phyloP scores from a whole-genome alignment of 1,140 invertebrate genomes.

The Orussus abietinus region DNA sequence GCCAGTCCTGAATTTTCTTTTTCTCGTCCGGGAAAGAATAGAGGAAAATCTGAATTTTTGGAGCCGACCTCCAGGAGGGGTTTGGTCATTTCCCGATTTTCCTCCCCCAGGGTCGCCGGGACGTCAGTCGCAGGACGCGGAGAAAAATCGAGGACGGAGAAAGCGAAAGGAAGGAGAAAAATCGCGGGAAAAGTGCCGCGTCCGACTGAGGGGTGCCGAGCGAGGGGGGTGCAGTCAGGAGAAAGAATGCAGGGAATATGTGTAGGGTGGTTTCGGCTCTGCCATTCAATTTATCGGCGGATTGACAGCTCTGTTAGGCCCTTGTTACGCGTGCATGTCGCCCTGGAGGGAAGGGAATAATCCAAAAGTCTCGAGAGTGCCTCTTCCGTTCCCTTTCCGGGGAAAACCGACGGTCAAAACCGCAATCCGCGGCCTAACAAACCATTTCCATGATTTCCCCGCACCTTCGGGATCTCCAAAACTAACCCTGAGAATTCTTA shows the following conservation, averaged over 20 bases:
- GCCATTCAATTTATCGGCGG: constrained; percentile 44
- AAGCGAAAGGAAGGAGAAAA: constrained; percentile 7
- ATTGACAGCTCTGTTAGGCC: constrained; percentile 45
- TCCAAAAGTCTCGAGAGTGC: too few species aligned
- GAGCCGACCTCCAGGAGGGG: too few species aligned
- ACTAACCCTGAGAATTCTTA: too few species aligned
- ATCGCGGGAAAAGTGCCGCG: constrained; percentile 12
- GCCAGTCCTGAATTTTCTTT: background rate
- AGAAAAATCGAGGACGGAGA: constrained; percentile 7
- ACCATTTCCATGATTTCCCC: too few species aligned
- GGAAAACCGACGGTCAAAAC: too few species aligned
- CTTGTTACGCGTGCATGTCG: constrained; percentile 32
- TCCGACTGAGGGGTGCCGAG: constrained; percentile 19
- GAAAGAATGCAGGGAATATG: constrained; percentile 26
- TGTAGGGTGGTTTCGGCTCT: constrained; percentile 41
- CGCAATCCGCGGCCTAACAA: too few species aligned
- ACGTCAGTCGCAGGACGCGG: background rate
- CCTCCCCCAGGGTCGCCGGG: too few species aligned
- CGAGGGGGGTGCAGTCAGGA: constrained; percentile 24
- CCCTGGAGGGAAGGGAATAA: too few species aligned
- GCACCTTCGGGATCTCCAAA: too few species aligned
- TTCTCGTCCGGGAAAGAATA: too few species aligned
- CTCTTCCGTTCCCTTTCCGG: too few species aligned
- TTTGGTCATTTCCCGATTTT: constrained; percentile 24
- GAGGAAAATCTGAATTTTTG: too few species aligned